Base-by-base conservation (phyloP, 2,797 vertebrate species). In the Danionella dracula region DNA sequence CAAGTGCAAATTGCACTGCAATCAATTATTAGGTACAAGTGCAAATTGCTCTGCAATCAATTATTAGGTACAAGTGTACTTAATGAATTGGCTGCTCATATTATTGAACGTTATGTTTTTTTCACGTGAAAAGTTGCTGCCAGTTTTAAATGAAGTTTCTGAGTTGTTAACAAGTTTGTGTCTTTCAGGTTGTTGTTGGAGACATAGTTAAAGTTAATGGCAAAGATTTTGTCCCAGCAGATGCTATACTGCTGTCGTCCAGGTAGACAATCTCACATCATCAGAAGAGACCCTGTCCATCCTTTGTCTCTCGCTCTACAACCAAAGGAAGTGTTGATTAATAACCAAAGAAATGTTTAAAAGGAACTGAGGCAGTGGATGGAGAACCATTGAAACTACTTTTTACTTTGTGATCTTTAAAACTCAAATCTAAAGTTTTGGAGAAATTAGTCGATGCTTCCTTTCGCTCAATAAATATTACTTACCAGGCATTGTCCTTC, bases 191-290 rank as follows among this genome's bases (percentile, higher is more conserved):
- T 92, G 90, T 92, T 87, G 92, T 94, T 91, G 95, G 95, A 87
- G 93, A 98, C 91, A 87, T 97, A 94, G 84, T 99, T 94, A 93
- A 88, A 94, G 87, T 99, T 92, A 96, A 93, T 92, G 91, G 88
- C 90, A 92, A 90, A 90, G 94, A 97, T 90, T 95, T 89, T 85
- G 87, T 99, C 88, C 94, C 95, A 85, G 95, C 93, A 89, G 95
- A 99, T 88, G 89, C 90, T 91, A 89, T 94, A 87, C 91, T 97
- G 87, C 93, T 97, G 77, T 95, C 93, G 74, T 95, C 94, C 93
- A 98, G 96, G 95, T 97, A 97, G 85, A 88, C 86, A 88, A 87
- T 89, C 57, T 82, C 70, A 81, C 87, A 81, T 84, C 85, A 85
- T 84, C 83, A 90, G 88, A 85, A 88, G 83, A 82, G 85, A 80